Base-by-base conservation (phyloP, 1,140 invertebrate species). In the Drosophila kurseongensis region DNA sequence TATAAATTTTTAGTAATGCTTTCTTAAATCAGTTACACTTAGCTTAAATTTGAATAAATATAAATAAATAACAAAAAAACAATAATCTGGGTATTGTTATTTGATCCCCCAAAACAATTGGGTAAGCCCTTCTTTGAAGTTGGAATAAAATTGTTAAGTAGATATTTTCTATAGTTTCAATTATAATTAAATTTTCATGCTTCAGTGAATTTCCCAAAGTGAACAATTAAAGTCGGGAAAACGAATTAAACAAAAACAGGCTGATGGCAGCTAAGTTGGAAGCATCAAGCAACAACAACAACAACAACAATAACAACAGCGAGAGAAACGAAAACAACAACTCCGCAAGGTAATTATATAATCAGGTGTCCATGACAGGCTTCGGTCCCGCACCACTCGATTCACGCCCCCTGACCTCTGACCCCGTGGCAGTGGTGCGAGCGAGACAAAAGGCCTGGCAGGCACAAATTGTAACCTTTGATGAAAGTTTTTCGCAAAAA, bases 401-500 rank as follows among this genome's bases (percentile, higher is more conserved):
- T n/a, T 10, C 36, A 13, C 29, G 16, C n/a, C 14, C 14, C 45
- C 5, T 10, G 6, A 6, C 12, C 45, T 6, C 12, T 48, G 47
- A 40, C 48, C 56, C 12, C 8, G 23, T 27, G 54, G 52, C 14
- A 50, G 8, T 42, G 3, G 27, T 41, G 29, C 23, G 29, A 35
- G 45, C 10, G 52, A 44, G 72, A 58, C 61, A 81, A 66, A 74
- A 65, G 58, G 56, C 67, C 58, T 51, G 69, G 60, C 67, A 78
- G 69, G 60, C 67, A 78, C 50, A 88, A 85, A 71, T 88, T 86
- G 82, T 82, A 86, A 86, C 78, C 82, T 86, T 86, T 86, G 82
- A 86, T 82, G 82, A 86, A 88, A 88, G 83, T 82, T 86, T 86
- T 78, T 78, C 82, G 78, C 65, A 86, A 65, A 72, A 75, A 85